A percentile compares a stretch with the other conserved stretches of the same genome.
phyloP scores from a whole-genome alignment of 2,888 invertebrate species.

The Nasonia oneida region DNA sequence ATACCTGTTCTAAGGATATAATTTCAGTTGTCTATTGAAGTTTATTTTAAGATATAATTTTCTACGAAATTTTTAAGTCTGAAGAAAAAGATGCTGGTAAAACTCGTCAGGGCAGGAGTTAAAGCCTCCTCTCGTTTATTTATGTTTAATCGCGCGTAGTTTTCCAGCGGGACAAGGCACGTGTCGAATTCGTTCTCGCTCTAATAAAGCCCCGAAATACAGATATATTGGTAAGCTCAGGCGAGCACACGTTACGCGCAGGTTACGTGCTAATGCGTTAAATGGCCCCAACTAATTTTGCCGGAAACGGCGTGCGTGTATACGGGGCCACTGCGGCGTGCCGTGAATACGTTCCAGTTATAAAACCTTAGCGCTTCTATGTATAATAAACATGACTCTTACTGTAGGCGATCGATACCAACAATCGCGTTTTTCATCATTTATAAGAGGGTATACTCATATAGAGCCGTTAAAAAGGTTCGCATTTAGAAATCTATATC shows the following conservation, averaged over 20 bases:
- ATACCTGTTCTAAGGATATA: no score
- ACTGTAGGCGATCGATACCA: neutral
- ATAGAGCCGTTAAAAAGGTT: no score
- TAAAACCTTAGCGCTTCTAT: slow-evolving; percentile 27
- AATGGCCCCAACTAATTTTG: slow-evolving; percentile 47
- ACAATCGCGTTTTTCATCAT: slow-evolving; percentile 19
- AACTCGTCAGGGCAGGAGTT: neutral
- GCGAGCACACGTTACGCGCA: slow-evolving; percentile 1
- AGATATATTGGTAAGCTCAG: slow-evolving; percentile 30
- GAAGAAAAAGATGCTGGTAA: neutral
- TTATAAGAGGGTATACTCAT: no score
- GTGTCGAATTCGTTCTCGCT: slow-evolving; percentile 9
- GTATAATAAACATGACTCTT: neutral
- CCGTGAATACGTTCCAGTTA: slow-evolving; percentile 24
- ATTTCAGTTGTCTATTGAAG: no score
- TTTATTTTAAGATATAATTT: no score
- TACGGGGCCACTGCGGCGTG: neutral
- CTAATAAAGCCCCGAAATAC: slow-evolving; percentile 14
- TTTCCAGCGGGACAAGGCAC: neutral
- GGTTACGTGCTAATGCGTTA: slow-evolving; percentile 48
- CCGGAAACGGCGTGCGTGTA: neutral
- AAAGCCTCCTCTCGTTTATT: neutral
- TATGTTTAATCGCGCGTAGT: neutral
- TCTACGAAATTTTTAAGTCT: neutral
- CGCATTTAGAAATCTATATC: no score